Conservation (phyloP, 2,888 invertebrate genomes). For the Ischnus inquisitorius region DNA sequence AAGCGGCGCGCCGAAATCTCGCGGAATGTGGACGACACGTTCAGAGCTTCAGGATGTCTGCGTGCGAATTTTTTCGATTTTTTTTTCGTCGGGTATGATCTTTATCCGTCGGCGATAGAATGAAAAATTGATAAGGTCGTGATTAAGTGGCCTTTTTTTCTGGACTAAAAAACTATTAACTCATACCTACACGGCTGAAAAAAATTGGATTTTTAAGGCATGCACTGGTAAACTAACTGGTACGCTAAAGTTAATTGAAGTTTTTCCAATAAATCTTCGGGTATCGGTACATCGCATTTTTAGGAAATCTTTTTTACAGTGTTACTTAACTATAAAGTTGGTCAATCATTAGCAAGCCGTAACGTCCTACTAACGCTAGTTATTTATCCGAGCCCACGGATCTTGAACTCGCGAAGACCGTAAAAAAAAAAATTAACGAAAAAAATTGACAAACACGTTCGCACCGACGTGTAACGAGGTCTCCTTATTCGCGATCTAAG, state of each 20-base stretch:
- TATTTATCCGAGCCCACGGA: background rate
- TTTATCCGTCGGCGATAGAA: background rate
- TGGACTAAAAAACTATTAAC: background rate
- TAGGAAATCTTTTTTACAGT: no score
- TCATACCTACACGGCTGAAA: no score
- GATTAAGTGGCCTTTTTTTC: no score
- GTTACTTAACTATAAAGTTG: background rate
- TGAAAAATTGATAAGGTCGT: background rate
- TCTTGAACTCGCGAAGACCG: conserved; percentile 3
- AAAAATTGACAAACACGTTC: conserved; percentile 55
- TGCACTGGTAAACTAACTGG: no score
- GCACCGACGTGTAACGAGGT: conserved; percentile 61
- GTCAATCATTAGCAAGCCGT: conserved; percentile 9
- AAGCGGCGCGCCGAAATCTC: background rate
- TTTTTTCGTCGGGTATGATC: no score
- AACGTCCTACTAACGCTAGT: conserved; percentile 19
- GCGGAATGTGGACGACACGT: background rate
- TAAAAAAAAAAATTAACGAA: background rate
- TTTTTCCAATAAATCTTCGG: no score
- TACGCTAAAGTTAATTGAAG: no score
- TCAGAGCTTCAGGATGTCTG: background rate
- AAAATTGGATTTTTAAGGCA: no score
- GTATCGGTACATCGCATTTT: no score
- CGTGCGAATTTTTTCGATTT: background rate
- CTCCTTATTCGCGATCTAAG: conserved; percentile 71